Base-by-base conservation (phyloP, 2,797 vertebrate genomes). In the Rhynchotus rufescens region DNA sequence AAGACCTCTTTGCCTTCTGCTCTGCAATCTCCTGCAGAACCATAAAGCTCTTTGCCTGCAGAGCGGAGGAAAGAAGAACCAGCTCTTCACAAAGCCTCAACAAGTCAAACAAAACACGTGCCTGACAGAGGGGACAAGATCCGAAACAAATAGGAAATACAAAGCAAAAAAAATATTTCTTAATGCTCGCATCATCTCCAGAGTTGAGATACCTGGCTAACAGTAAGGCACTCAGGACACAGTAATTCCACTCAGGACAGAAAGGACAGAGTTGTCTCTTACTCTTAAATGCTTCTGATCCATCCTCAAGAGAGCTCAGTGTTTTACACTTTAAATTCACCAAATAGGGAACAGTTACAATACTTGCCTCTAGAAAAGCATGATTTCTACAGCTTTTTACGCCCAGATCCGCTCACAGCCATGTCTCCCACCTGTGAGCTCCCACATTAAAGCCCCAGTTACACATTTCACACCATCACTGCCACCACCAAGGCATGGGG, bases 281-380 rank as follows among this genome's bases (percentile, higher is more conserved):
- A 30, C 0, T 0, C 15, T 56, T n/a, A 56, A 20, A 30, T 19
- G 28, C 52, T 54, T n/a, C 52, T 28, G 4, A 79, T 6, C 25
- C 65, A 1, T 26, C 51, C 42, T 72, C 9, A 21, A 38, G 44
- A 78, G 21, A 80, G 28, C 14, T 78, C 12, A 7, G 9, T 42
- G 22, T 56, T 71, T 71, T 54, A 36, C 28, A 12, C 40, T n/a
- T 44, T 17, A 71, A 54, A 38, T 23, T n/a, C 36, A n/a, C 36
- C 26, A 40, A 40, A 49, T 12, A 71, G 15, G 15, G 36, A 71
- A 54, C 26, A n/a, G 68, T 16, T n/a, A 54, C 16, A 54, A 54
- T 28, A 30, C 26, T n/a, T 56, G 54, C 17, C 30, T n/a, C 54
- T 15, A 56, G 30, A n/a, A 56, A n/a, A 12, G 30, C 11, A 20